Evolutionary conservation across 1,140 invertebrate species (phyloP).

Genomic region (Sycophila sp.): DNA sequence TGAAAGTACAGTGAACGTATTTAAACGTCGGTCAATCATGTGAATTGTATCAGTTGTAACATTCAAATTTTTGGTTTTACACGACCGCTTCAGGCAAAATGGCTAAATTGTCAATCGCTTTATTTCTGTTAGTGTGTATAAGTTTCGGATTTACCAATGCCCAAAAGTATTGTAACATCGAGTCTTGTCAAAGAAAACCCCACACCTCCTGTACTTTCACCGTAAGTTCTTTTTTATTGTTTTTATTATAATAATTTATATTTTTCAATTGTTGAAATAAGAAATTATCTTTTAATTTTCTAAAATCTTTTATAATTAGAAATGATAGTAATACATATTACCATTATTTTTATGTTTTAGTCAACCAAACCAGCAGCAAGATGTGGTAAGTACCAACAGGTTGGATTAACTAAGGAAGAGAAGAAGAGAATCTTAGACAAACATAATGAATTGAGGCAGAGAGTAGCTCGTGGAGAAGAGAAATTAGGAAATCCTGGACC

Average conservation of each 20-base stretch:
- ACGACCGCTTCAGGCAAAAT: too few relatives aligned
- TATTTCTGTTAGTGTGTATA: not conserved
- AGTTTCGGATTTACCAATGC: not conserved
- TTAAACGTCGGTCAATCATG: too few relatives aligned
- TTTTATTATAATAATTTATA: not conserved
- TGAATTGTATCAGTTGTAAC: too few relatives aligned
- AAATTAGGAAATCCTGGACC: slow-evolving; percentile 62
- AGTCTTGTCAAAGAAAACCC: not conserved
- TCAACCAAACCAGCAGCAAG: not conserved
- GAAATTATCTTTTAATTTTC: too few relatives aligned
- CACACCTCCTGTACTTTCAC: slow-evolving; percentile 38
- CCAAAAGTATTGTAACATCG: slow-evolving; percentile 16
- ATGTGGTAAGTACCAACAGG: not conserved
- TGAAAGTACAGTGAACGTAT: too few relatives aligned
- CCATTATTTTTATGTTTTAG: slow-evolving; percentile 9
- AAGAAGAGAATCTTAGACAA: slow-evolving; percentile 46
- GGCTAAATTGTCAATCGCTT: too few relatives aligned
- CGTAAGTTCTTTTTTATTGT: slow-evolving; percentile 14
- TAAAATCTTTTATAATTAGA: too few relatives aligned
- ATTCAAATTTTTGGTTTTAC: too few relatives aligned
- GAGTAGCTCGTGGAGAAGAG: slow-evolving; percentile 65
- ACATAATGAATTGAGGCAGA: slow-evolving; percentile 63
- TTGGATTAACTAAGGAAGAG: slow-evolving; percentile 34
- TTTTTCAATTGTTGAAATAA: not conserved
- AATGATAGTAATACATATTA: too few relatives aligned